Evolutionary conservation across 2,113 vertebrate species (phyloP), one percentile per base, ranked within the genome.

Genomic region (Chloroceryle aenea): DNA sequence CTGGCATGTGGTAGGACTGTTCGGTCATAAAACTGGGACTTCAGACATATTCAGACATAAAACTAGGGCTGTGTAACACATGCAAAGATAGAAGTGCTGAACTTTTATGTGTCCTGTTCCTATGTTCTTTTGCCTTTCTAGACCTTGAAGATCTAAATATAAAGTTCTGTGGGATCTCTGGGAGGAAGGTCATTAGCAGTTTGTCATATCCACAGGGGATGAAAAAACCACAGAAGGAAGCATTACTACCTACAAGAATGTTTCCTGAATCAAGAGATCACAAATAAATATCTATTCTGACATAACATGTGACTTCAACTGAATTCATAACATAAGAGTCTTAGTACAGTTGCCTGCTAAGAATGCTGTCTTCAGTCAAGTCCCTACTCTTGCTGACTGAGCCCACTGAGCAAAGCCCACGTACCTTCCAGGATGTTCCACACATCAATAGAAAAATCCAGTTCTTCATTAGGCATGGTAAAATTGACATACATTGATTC

Each of bases 341-440:
- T 50, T 67, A 47, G 10, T 58, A 27, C 7, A 1, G 0, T 36
- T 61, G 5, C 3, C 26, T 1, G 3, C 3, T 7, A 10, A 16
- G 64, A 20, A 56, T 3, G 23, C 5, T 25, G 22, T 38, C 47
- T 73, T 25, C 20, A 77, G 7, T 27, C 4, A 11, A 75, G 10
- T 30, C 12, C 6, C 26, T 56, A 29, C 6, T 47, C 2, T 69
- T 63, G 20, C 21, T 64, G 9, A 29, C 13, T 13, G 47, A 48
- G 47, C 22, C 47, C 47, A 48, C 47, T 48, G 29, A 92, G 20
- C 26, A 69, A 14, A 81, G 8, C 10, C 5, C 5, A 15, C 0
- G 7, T 55, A 61, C 29, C 23, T 64, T 76, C 12, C 15, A 78
- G 16, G 36, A 29, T 48, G 19, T 78, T 85, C n/a, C 45, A 58